A percentile compares a stretch with the other conserved stretches of the same genome.
Evolutionary conservation across 2,113 vertebrate species (phyloP).

Genomic region (Cynoglossus semilaevis): DNA sequence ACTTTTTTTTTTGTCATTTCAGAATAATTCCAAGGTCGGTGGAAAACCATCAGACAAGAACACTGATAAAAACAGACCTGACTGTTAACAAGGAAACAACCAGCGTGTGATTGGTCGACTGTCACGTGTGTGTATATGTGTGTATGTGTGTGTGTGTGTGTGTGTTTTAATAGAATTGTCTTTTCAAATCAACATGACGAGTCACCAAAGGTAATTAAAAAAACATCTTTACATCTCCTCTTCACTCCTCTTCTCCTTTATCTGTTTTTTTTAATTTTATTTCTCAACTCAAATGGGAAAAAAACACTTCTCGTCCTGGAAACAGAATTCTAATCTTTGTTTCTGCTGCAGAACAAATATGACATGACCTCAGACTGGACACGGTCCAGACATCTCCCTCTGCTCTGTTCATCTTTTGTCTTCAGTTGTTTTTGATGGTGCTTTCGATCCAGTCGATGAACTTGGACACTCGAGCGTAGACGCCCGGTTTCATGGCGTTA

Average conservation of each 20-base stretch:
- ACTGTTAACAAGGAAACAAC: slow-evolving; percentile 43
- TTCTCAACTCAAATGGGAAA: slow-evolving; percentile 12
- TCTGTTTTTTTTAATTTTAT: slow-evolving; percentile 22
- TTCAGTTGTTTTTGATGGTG: slow-evolving; percentile 62
- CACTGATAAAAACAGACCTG: slow-evolving; percentile 39
- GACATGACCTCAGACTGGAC: neutral
- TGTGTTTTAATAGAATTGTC: neutral
- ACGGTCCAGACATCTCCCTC: neutral
- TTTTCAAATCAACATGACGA: no score
- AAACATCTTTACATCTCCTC: neutral
- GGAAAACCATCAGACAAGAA: slow-evolving; percentile 48
- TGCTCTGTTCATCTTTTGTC: neutral
- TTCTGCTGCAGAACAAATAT: neutral
- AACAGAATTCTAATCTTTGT: neutral
- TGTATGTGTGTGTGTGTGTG: neutral
- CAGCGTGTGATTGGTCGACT: slow-evolving; percentile 44
- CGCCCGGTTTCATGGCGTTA: slow-evolving; percentile 90
- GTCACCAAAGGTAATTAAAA: no score
- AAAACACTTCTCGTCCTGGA: neutral
- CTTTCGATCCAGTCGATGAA: slow-evolving; percentile 83
- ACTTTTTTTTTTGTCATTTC: slow-evolving; percentile 3
- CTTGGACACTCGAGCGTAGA: slow-evolving; percentile 88
- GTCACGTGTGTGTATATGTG: neutral
- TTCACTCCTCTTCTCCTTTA: neutral
- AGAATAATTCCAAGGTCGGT: slow-evolving; percentile 48